Base-by-base conservation (phyloP, 2,113 vertebrate species). In the Eretmochelys imbricata region DNA sequence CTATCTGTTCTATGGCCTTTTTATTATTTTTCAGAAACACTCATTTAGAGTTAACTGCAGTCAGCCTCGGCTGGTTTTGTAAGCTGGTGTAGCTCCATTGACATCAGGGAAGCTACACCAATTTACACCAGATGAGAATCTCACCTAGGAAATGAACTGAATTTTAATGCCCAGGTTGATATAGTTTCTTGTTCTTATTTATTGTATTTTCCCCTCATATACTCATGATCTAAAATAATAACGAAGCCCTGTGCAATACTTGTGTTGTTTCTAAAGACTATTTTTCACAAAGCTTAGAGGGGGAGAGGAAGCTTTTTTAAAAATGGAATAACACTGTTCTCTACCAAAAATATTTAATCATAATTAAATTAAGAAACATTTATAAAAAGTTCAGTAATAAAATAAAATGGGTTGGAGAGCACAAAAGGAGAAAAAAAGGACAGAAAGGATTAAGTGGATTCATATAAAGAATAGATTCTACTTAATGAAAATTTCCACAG, bases 401-500 rank as follows among this genome's bases (percentile, higher is more conserved):
- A 98, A 98, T 98, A 98, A 98, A 98, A 98, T 98, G 95, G 98
- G 97, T 94, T 98, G 97, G 96, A 98, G 98, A 97, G 97, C 96
- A 97, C 98, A 98, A 97, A 89, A 98, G 96, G 82, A 16, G 49
- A 6, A 84, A 50, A 88, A 83, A 93, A 94, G 93, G 98, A 98
- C 98, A 98, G 98, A 98, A 98, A 98, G 98, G 98, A 99, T 98
- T 98, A 99, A 99, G 98, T 98, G 97, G 97, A 98, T 98, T 98
- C 98, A 98, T 98, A 99, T 98, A 98, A 98, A 98, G 98, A 98
- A 98, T 98, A 98, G 98, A 98, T 98, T 98, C 98, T 98, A 98
- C 98, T 98, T 98, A 99, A 98, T 98, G 98, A 99, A 99, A 98
- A 99, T 98, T 98, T 98, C 98, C 98, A 98, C 97, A 97, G 98